Percentiles rank a stretch among this genome's conserved stretches.
Conservation (phyloP, 2,888 invertebrate species). For the Podotricha telesiphe region DNA sequence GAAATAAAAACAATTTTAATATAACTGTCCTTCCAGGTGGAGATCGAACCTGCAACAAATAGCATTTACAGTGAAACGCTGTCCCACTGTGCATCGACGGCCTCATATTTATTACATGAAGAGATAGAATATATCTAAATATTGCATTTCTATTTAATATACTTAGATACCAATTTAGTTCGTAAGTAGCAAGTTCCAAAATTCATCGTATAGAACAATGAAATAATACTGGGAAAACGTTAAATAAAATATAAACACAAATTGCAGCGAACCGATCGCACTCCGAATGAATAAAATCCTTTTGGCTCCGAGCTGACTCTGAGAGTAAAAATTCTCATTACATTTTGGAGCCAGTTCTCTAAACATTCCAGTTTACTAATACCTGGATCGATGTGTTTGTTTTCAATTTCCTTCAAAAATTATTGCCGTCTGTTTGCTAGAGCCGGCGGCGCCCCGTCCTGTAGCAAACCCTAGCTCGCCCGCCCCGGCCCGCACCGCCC, state of each 20-base stretch:
- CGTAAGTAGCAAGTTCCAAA: not conserved
- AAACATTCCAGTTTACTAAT: slow-evolving; percentile 36
- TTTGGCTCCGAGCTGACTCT: slow-evolving; percentile 4
- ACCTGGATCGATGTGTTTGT: slow-evolving; percentile 56
- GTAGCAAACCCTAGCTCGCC: too few species aligned
- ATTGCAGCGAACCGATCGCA: slow-evolving; percentile 1
- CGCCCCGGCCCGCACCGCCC: not conserved
- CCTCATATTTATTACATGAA: too few species aligned
- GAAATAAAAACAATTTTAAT: too few species aligned
- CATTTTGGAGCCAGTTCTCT: slow-evolving; percentile 21
- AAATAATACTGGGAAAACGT: not conserved
- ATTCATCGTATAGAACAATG: not conserved
- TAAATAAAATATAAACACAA: slow-evolving; percentile 11
- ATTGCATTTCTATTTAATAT: too few species aligned
- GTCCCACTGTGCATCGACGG: too few species aligned
- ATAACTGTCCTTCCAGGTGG: too few species aligned
- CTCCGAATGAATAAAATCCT: slow-evolving; percentile 7
- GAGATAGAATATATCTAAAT: too few species aligned
- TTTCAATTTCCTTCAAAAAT: slow-evolving; percentile 64
- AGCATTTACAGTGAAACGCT: too few species aligned
- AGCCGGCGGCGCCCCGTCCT: slow-evolving; percentile 26
- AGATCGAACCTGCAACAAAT: too few species aligned
- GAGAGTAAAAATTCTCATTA: slow-evolving; percentile 21
- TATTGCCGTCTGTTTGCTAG: slow-evolving; percentile 55
- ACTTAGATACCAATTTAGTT: not conserved